Evolutionary conservation across 2,888 invertebrate genomes (phyloP).

Genomic region (Plutella xylostella): DNA sequence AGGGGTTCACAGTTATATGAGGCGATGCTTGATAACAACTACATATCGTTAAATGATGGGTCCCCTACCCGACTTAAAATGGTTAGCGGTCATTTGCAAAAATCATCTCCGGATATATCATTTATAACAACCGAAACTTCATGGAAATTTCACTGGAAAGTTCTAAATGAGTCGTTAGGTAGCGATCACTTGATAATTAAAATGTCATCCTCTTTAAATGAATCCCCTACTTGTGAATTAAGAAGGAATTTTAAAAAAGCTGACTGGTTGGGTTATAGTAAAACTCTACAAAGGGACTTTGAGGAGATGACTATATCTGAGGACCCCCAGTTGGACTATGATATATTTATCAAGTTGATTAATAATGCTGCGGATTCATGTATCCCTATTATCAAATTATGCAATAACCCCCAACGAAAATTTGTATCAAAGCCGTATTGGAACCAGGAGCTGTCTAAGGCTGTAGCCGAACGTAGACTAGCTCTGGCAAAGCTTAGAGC

Average conservation of each 20-base stretch:
- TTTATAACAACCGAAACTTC: conserved; percentile 15
- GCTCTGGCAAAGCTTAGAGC: conserved; percentile 11
- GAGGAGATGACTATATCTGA: not conserved
- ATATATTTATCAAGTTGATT: too few relatives aligned
- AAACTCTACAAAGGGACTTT: not conserved
- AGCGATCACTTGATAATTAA: conserved; percentile 17
- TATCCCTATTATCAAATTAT: conserved; percentile 13
- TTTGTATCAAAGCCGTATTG: conserved; percentile 23
- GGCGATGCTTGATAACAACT: conserved; percentile 9
- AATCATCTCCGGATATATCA: conserved; percentile 17
- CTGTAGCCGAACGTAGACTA: conserved; percentile 10
- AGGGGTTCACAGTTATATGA: conserved; percentile 17
- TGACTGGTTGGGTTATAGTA: not conserved
- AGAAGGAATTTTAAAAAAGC: conserved; percentile 9
- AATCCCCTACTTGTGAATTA: not conserved
- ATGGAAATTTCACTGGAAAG: conserved; percentile 12
- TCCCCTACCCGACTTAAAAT: conserved; percentile 13
- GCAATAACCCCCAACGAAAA: conserved; percentile 12
- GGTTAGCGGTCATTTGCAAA: conserved; percentile 10
- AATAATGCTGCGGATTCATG: conserved; percentile 8
- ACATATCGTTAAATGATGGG: conserved; percentile 16
- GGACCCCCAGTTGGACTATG: not conserved
- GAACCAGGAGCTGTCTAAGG: conserved; percentile 11
- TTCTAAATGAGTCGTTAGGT: conserved; percentile 15
- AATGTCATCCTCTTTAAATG: not conserved